These are phyloP conservation scores for Melipona beecheii DNA, from an alignment of 2,888 invertebrate species.

Conservation along the genomic window DNA sequence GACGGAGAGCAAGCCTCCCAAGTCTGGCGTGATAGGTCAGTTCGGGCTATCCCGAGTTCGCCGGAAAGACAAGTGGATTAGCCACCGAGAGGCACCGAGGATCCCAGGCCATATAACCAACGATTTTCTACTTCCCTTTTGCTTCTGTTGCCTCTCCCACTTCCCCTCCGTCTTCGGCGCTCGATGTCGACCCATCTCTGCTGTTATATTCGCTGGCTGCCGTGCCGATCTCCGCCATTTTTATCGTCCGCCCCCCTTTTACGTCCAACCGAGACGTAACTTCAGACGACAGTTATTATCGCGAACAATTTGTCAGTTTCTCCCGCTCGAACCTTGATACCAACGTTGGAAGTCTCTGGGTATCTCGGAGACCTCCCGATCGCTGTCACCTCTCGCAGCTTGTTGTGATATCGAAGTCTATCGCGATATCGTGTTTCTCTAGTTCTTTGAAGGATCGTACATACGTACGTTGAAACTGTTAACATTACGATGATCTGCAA, in stretches of 20 bases:
- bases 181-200: conserved; percentile 51
- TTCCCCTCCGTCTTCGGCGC: conserved; percentile 19
- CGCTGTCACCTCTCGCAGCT: conserved; percentile 2
- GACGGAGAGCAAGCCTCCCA: conserved; percentile 73
- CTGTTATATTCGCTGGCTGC: conserved; percentile 46
- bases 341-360: conserved; percentile 26
- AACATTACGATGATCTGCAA: no score
- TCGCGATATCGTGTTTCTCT: no score
- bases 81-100: conserved; percentile 47
- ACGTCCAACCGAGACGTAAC: conserved; percentile 22
- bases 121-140: conserved; percentile 69
- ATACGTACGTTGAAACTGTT: no score
- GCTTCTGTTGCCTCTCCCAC: conserved; percentile 55
- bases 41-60: conserved; percentile 65
- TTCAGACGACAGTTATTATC: conserved; percentile 57
- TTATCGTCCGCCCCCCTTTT: conserved; percentile 25
- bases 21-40: conserved; percentile 78
- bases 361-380: conserved; percentile 1
- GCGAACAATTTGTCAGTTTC: conserved; percentile 61
- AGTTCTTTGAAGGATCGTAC: no score
- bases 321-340: conserved; percentile 31
- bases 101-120: conserved; percentile 67
- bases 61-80: conserved; percentile 77
- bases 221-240: conserved; percentile 67
- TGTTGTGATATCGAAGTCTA: not conserved